phyloP scores from a whole-genome alignment of 2,888 invertebrate genomes.

The Zygothrica quintamaculata region DNA sequence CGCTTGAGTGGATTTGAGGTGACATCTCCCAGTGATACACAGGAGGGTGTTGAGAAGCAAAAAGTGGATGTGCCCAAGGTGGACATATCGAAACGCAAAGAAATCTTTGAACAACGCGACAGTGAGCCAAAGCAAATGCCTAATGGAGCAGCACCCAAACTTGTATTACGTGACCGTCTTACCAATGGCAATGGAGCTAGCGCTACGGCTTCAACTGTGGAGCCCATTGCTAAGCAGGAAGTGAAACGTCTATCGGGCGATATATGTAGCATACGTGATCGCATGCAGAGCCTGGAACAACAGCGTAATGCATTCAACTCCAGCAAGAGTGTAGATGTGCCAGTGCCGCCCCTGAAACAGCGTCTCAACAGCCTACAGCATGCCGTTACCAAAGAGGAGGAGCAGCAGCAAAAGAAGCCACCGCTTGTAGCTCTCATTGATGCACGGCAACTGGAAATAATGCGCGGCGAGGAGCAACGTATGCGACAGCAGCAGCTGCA shows the following conservation, averaged over 20 bases:
- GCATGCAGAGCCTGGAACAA: slow-evolving; percentile 87
- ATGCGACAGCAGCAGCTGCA: slow-evolving; percentile 52
- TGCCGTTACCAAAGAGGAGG: slow-evolving; percentile 83
- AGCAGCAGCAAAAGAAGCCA: slow-evolving; percentile 73
- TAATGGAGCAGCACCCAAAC: slow-evolving; percentile 54
- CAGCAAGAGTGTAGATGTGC: slow-evolving; percentile 81
- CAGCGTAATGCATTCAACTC: slow-evolving; percentile 83
- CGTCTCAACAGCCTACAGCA: slow-evolving; percentile 84
- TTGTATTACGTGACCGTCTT: slow-evolving; percentile 72
- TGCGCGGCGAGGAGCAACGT: slow-evolving; percentile 83
- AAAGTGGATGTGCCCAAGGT: slow-evolving; percentile 90
- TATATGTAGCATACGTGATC: slow-evolving; percentile 88
- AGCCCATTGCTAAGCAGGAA: slow-evolving; percentile 73
- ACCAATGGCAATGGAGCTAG: slow-evolving; percentile 52
- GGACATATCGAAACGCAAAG: slow-evolving; percentile 91
- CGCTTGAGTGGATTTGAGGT: slow-evolving; percentile 87
- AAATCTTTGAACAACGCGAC: slow-evolving; percentile 88
- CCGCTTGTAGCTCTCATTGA: slow-evolving; percentile 83
- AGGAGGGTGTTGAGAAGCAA: slow-evolving; percentile 80
- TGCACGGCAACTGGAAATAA: slow-evolving; percentile 85
- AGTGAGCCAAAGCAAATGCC: slow-evolving; percentile 30
- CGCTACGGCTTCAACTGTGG: slow-evolving; percentile 3
- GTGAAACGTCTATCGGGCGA: slow-evolving; percentile 86
- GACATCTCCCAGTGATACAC: slow-evolving; percentile 82
- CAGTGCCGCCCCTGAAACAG: slow-evolving; percentile 84